These are phyloP conservation scores for Apostichopus parvimensis DNA, from an alignment of 35 echinoderm and acorn worm genomes.

Conservation along the genomic window DNA sequence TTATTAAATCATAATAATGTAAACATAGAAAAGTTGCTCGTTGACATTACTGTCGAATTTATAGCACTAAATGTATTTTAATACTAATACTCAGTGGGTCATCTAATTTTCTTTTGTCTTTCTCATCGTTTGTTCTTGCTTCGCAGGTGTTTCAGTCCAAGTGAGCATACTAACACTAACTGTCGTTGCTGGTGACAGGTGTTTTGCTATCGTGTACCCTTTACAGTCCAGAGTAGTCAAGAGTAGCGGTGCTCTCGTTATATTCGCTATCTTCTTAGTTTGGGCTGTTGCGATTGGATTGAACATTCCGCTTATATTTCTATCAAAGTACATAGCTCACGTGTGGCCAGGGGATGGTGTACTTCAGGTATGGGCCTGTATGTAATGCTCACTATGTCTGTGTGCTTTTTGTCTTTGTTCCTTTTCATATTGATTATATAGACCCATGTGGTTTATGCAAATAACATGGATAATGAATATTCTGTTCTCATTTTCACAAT, in stretches of 20 bases:
- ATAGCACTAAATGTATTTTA: too few species aligned
- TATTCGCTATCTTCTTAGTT: conserved; percentile 52
- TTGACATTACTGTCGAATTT: too few species aligned
- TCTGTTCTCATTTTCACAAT: too few species aligned
- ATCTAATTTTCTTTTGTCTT: too few species aligned
- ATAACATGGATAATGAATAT: too few species aligned
- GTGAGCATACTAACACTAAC: conserved; percentile 94
- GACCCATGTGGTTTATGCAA: too few species aligned
- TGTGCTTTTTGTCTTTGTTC: too few species aligned
- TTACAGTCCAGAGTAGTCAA: conserved; percentile 88
- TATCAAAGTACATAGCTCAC: conserved; percentile 21
- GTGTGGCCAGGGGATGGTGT: conserved; percentile 61
- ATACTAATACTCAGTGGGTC: too few species aligned
- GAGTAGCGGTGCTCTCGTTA: conserved; percentile 71
- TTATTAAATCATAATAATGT: too few species aligned
- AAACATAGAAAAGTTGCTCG: too few species aligned
- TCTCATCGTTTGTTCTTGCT: not conserved
- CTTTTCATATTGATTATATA: too few species aligned
- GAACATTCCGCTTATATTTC: conserved; percentile 65
- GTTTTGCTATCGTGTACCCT: conserved; percentile 91
- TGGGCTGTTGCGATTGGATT: conserved; percentile 71
- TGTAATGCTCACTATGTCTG: too few species aligned
- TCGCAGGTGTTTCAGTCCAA: conserved; percentile 81
- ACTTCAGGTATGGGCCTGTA: conserved; percentile 9
- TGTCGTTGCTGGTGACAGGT: conserved; percentile 85